phyloP scores from a whole-genome alignment of 1,140 invertebrate species.

The Cydia strobilella region DNA sequence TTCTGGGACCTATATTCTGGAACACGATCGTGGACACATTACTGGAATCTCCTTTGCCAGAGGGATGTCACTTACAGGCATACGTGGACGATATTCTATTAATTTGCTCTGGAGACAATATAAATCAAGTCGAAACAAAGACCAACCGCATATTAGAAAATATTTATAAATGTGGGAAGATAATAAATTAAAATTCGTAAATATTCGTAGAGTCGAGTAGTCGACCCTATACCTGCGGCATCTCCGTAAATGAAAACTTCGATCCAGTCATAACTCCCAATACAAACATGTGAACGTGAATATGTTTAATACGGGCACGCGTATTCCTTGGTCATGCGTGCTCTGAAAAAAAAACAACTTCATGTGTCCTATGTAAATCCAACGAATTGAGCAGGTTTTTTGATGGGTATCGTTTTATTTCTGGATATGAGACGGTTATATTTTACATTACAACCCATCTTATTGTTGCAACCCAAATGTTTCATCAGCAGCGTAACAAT shows the following conservation, averaged over 20 bases:
- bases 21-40: no score
- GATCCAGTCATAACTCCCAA: background rate
- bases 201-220: background rate
- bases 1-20: no score
- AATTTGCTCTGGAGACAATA: no score
- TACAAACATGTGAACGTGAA: constrained; percentile 8
- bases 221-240: background rate
- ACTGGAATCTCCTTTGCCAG: no score
- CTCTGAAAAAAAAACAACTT: constrained; percentile 28
- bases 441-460: background rate
- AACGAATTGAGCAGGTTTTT: constrained; percentile 20
- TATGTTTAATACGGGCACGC: constrained; percentile 23
- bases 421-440: background rate
- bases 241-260: background rate
- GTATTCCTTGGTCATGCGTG: background rate
- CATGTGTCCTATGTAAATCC: constrained; percentile 17
- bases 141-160: no score
- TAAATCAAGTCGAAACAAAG: no score
- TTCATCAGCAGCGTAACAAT: constrained; percentile 41
- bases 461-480: constrained; percentile 27
- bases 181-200: no score
- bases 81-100: no score
- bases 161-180: no score
- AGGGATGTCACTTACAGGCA: no score
- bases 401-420: constrained; percentile 6